Percentiles rank a stretch among this genome's conserved stretches.
These are phyloP conservation scores for Lasioglossum malachurum DNA, from an alignment of 2,888 invertebrate species.

Conservation along the genomic window DNA sequence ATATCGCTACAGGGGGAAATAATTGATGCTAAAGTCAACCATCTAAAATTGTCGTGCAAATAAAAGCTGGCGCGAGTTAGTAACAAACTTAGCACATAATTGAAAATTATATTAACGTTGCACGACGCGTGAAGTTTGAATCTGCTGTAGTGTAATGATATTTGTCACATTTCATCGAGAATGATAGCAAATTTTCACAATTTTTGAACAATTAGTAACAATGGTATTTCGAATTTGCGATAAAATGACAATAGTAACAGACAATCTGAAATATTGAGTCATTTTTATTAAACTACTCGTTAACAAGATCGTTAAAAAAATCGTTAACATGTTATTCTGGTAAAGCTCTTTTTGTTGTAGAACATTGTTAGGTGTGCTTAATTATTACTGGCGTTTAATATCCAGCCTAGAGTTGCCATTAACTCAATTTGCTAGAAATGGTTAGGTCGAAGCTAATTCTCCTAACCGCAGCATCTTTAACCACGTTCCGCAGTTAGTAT, in stretches of 20 bases:
- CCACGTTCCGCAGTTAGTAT: background rate
- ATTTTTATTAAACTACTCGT: no score
- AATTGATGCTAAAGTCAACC: conserved; percentile 34
- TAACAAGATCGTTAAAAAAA: background rate
- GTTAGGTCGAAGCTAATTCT: conserved; percentile 1
- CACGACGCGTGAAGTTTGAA: no score
- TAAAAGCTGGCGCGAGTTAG: conserved; percentile 25
- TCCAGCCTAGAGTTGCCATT: background rate
- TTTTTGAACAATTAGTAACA: background rate
- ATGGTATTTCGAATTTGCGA: background rate
- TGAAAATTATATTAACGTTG: conserved; percentile 5
- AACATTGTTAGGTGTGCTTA: background rate
- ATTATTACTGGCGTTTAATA: background rate
- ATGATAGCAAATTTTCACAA: background rate
- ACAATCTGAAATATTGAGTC: background rate
- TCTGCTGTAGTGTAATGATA: background rate
- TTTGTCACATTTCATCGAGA: background rate
- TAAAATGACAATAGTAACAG: background rate
- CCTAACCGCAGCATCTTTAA: background rate
- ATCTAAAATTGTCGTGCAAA: conserved; percentile 15
- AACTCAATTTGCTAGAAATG: conserved; percentile 3
- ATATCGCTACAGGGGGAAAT: conserved; percentile 34
- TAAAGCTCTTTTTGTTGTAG: background rate
- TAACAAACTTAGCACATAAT: background rate
- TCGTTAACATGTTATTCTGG: background rate